phyloP scores from a whole-genome alignment of 2,888 invertebrate genomes.

The Lamellibrachia satsuma region DNA sequence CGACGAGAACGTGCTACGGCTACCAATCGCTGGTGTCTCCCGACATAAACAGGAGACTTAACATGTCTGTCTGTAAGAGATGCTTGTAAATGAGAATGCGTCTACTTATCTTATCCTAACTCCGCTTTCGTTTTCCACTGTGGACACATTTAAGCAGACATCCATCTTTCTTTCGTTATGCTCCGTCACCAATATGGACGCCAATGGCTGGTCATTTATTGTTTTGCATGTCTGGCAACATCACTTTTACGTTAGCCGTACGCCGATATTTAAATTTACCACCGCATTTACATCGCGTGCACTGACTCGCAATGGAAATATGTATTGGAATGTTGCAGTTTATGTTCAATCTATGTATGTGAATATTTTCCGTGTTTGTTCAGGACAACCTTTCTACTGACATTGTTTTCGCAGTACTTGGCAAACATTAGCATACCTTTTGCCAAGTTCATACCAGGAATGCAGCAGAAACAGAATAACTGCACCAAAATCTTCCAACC shows the following conservation, averaged over 20 bases:
- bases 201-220: no score
- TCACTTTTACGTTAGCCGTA: neutral
- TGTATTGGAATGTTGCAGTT: neutral
- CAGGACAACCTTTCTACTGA: constrained; percentile 4
- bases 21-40: no score
- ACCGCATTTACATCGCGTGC: neutral
- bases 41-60: no score
- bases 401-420: neutral
- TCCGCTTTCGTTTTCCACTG: no score
- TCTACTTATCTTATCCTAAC: no score
- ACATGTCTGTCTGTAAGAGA: no score
- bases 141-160: no score
- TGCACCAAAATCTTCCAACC: neutral
- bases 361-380: neutral
- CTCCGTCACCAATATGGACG: no score
- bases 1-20: no score
- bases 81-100: no score
- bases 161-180: no score
- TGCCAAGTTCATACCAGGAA: neutral
- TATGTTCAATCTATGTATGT: neutral
- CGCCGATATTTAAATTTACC: neutral
- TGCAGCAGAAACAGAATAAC: neutral
- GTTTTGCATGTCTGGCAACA: no score
- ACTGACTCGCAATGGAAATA: neutral
- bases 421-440: neutral